These are phyloP conservation scores for Epinotia ramella DNA, from an alignment of 2,888 invertebrate species.

Conservation along the genomic window DNA sequence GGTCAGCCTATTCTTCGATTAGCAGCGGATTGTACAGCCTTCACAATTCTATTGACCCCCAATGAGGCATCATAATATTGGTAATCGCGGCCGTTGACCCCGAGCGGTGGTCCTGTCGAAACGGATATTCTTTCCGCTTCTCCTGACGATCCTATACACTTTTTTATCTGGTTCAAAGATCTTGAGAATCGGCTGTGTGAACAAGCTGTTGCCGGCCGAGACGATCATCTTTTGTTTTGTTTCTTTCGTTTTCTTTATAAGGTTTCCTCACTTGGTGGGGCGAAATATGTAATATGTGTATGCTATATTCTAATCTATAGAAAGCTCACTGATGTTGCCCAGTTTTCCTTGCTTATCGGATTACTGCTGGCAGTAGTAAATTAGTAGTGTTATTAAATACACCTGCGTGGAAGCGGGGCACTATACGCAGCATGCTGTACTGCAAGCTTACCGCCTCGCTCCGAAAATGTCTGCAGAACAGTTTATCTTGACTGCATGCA, in stretches of 20 bases:
- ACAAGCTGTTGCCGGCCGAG: neutral
- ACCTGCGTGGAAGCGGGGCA: no score
- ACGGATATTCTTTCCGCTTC: constrained; percentile 50
- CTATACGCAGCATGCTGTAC: no score
- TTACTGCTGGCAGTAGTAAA: no score
- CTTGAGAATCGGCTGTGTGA: neutral
- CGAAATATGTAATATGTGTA: no score
- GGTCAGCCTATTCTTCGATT: constrained; percentile 10
- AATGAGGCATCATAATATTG: constrained; percentile 29
- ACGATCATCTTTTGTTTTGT: neutral
- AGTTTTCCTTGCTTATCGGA: no score
- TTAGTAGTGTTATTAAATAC: no score
- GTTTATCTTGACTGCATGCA: no score
- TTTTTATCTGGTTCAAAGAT: constrained; percentile 15
- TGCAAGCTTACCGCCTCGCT: no score
- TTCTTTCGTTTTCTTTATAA: neutral
- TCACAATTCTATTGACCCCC: constrained; percentile 20
- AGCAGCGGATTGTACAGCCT: constrained; percentile 22
- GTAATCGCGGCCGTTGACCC: constrained; percentile 55
- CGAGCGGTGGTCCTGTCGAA: constrained; percentile 61
- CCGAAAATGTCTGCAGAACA: no score
- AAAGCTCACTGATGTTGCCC: no score
- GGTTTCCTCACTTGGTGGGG: no score
- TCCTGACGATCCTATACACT: constrained; percentile 19
- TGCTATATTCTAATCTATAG: no score